A percentile compares a stretch with the other conserved stretches of the same genome.
phyloP scores from a whole-genome alignment of 1,140 invertebrate species.

The Xylocopa sonorina region DNA sequence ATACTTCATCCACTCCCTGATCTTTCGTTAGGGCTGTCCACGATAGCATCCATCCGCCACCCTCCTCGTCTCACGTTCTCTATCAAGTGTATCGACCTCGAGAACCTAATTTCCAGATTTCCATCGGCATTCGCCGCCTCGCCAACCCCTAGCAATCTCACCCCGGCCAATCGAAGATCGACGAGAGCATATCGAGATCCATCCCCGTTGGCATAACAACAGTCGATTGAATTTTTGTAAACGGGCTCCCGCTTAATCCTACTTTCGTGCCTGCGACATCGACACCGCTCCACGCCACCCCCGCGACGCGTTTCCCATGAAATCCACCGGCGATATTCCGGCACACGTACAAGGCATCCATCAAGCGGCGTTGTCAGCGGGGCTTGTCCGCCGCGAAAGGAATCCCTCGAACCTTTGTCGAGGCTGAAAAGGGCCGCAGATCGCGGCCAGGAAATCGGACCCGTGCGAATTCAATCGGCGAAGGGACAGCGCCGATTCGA shows the following conservation, averaged over 20 bases:
- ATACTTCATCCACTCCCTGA: neutral
- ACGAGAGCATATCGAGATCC: no score
- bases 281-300: neutral
- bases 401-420: slow-evolving; percentile 38
- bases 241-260: neutral
- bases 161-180: no score
- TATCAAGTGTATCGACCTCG: neutral
- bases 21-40: neutral
- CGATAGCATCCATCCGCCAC: neutral
- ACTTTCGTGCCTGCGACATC: neutral
- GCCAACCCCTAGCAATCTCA: no score
- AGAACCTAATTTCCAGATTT: neutral
- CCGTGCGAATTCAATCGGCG: slow-evolving; percentile 55
- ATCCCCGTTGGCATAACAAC: neutral
- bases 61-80: neutral
- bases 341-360: slow-evolving; percentile 12
- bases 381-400: neutral
- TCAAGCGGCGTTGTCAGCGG: slow-evolving; percentile 15
- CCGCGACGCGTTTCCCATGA: neutral
- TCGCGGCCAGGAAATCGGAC: slow-evolving; percentile 53
- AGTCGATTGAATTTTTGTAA: neutral
- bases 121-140: neutral
- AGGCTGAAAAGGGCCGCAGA: slow-evolving; percentile 47
- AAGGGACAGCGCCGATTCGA: slow-evolving; percentile 32
- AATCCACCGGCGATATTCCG: neutral